These are phyloP conservation scores for Troglohyphantes excavatus DNA, from an alignment of 2,888 invertebrate genomes.

Conservation along the genomic window DNA sequence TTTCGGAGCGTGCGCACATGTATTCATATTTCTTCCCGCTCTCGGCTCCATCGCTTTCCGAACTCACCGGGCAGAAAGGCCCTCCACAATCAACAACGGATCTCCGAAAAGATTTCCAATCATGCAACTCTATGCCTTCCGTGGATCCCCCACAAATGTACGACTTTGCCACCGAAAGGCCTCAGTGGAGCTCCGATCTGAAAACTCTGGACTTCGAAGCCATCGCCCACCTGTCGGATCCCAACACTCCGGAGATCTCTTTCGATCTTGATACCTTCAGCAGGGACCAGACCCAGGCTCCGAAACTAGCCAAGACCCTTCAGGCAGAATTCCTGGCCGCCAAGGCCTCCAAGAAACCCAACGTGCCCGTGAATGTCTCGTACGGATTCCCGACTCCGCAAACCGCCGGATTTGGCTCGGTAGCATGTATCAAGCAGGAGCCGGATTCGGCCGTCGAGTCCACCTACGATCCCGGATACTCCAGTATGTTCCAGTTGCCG, in stretches of 20 bases:
- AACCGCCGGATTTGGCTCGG: slow-evolving; percentile 88
- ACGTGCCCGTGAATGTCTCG: too few relatives aligned
- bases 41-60: not conserved
- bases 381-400: slow-evolving; percentile 89
- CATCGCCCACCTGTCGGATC: slow-evolving; percentile 89
- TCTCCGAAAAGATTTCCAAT: slow-evolving; percentile 60
- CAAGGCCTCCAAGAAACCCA: not conserved
- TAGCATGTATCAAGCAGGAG: slow-evolving; percentile 80
- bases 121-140: slow-evolving; percentile 55
- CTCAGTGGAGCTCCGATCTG: slow-evolving; percentile 53
- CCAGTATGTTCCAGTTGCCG: slow-evolving; percentile 47
- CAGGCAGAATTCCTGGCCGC: slow-evolving; percentile 60
- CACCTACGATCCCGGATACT: slow-evolving; percentile 39
- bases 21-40: slow-evolving; percentile 12
- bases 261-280: slow-evolving; percentile 95
- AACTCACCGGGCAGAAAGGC: slow-evolving; percentile 1
- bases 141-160: slow-evolving; percentile 69
- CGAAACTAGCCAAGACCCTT: not conserved
- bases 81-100: slow-evolving; percentile 79
- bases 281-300: slow-evolving; percentile 70
- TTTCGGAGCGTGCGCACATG: not conserved
- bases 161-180: slow-evolving; percentile 56
- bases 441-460: slow-evolving; percentile 77
- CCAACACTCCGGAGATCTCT: slow-evolving; percentile 95
- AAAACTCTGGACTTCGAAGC: slow-evolving; percentile 81